These are phyloP conservation scores for Cardiocondyla obscurior DNA, from an alignment of 1,140 invertebrate genomes.

Conservation along the genomic window DNA sequence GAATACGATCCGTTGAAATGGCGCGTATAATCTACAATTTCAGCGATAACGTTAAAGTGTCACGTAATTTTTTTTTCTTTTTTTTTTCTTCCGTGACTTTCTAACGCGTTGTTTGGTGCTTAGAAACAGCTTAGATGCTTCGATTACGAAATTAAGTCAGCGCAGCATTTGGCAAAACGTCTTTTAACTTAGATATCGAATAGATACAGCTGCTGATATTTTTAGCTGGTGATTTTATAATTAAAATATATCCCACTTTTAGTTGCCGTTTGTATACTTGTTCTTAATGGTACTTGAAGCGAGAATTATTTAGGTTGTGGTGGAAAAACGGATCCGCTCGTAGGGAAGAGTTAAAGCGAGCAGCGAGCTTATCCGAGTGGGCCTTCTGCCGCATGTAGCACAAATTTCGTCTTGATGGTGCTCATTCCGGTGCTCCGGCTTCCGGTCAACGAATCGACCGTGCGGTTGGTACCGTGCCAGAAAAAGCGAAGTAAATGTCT, in stretches of 20 bases:
- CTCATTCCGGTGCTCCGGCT: slow-evolving; percentile 45
- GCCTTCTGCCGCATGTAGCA: slow-evolving; percentile 20
- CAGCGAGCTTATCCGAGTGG: slow-evolving; percentile 36
- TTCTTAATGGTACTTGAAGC: slow-evolving; percentile 13
- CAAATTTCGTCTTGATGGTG: slow-evolving; percentile 46
- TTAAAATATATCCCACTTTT: background rate
- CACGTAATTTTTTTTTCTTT: background rate
- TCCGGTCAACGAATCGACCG: slow-evolving; percentile 42
- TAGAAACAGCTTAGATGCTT: background rate
- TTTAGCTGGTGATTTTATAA: background rate
- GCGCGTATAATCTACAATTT: background rate
- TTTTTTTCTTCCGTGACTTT: background rate
- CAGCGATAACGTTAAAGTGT: background rate
- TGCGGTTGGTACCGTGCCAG: slow-evolving; percentile 40
- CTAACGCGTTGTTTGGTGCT: background rate
- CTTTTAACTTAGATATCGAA: background rate
- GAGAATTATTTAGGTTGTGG: slow-evolving; percentile 1
- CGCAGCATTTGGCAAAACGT: background rate
- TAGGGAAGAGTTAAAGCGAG: slow-evolving; percentile 40
- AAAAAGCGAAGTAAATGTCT: slow-evolving; percentile 41
- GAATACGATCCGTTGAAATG: slow-evolving; percentile 15
- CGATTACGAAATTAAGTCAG: background rate
- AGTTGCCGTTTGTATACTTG: background rate
- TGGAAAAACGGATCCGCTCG: background rate
- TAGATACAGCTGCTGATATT: background rate